A percentile compares a stretch with the other conserved stretches of the same genome.
phyloP scores from a whole-genome alignment of 2,113 vertebrate genomes.

The Tachuris rubrigastra region DNA sequence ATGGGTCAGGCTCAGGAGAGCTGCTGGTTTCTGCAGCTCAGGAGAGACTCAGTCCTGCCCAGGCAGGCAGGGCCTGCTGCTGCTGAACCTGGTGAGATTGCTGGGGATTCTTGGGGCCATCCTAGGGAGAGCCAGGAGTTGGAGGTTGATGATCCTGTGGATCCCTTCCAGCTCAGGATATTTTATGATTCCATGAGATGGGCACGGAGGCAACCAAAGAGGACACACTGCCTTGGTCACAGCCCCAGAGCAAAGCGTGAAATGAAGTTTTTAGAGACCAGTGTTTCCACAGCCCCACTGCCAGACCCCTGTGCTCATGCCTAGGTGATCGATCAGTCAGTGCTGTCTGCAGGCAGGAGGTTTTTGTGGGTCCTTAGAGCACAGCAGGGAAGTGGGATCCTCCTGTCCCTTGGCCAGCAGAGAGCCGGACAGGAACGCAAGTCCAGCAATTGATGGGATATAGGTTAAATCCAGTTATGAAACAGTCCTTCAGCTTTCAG shows the following conservation, averaged over 20 bases:
- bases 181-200: fast-evolving
- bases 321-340: neutral
- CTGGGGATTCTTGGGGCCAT: neutral
- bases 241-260: neutral
- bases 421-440: neutral
- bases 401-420: neutral
- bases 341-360: neutral
- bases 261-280: neutral
- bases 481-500: neutral
- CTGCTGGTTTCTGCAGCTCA: neutral
- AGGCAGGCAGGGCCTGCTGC: neutral
- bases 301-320: fast-evolving
- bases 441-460: neutral
- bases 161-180: neutral
- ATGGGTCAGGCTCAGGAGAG: neutral
- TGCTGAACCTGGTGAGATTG: too few species aligned
- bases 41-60: neutral
- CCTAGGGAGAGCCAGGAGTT: neutral
- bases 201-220: fast-evolving
- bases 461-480: neutral
- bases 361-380: neutral
- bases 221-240: neutral
- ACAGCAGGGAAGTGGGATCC: fast-evolving
- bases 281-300: neutral
- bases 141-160: neutral